Percentiles rank a stretch among this genome's conserved stretches.
Conservation (phyloP, 1,140 invertebrate species). For the Polypedilum vanderplanki region DNA sequence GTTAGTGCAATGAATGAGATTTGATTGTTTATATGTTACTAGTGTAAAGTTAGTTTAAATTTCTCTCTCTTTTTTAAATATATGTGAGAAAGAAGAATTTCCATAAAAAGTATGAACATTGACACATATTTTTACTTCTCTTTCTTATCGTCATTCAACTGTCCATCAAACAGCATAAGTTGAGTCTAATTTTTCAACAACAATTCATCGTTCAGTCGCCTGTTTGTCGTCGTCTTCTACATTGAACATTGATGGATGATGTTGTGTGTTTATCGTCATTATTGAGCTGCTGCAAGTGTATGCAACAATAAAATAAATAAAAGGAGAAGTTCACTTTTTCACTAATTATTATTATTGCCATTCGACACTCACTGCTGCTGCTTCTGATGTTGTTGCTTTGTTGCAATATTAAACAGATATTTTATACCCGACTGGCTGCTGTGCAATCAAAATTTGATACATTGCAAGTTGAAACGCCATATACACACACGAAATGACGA, state of each 20-base stretch:
- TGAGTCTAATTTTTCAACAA: slow-evolving; percentile 21
- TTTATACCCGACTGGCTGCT: not conserved
- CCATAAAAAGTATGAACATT: not conserved
- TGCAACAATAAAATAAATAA: too few relatives aligned
- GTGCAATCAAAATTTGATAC: slow-evolving; percentile 13
- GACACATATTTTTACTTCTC: slow-evolving; percentile 14
- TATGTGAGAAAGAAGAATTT: not conserved
- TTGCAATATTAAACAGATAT: slow-evolving; percentile 1
- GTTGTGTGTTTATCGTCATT: not conserved
- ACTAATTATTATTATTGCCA: too few relatives aligned
- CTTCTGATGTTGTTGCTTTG: too few relatives aligned
- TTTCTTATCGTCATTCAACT: slow-evolving; percentile 25
- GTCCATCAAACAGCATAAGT: not conserved
- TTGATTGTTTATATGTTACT: not conserved
- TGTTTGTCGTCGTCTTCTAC: not conserved
- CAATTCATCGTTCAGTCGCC: not conserved
- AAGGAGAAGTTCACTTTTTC: too few relatives aligned
- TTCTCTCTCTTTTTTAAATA: not conserved
- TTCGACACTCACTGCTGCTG: not conserved
- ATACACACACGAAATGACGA: too few relatives aligned
- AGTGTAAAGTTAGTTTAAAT: not conserved
- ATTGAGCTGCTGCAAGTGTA: too few relatives aligned
- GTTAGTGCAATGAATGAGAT: not conserved
- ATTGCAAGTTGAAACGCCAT: slow-evolving; percentile 17
- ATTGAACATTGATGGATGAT: not conserved